Evolutionary conservation across 2,888 invertebrate genomes (phyloP), one percentile per base, ranked within the genome.

Genomic region (Teleogryllus oceanicus): DNA sequence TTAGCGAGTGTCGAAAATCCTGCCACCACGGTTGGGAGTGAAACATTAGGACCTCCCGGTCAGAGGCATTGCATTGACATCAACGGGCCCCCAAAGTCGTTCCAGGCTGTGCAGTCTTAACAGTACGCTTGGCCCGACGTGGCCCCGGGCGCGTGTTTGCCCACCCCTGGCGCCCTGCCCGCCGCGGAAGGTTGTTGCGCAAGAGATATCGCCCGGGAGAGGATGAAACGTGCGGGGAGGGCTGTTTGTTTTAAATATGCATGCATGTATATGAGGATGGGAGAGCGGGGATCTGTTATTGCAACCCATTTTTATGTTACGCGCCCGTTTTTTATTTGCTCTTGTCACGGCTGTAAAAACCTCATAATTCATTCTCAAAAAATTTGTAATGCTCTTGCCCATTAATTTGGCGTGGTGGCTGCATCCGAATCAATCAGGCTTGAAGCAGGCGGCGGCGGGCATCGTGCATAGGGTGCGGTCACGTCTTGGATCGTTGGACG

Each of bases 221-320:
- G 62, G 62, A 62, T 62, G 62, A 62, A 62, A 12, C 62, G 62
- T 62, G 62, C 62, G 62, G 62, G 62, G 62, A 10, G 62, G n/a
- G n/a, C 62, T 62, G 62, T 62, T 62, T 62, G 62, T 62, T 62
- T 62, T 62, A 62, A 62, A 62, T 62, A 62, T 62, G 62, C 62
- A 62, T 62, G 13, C 62, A 62, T 62, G 62, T 62, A 62, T 62
- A 62, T 62, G 62, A 62, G 62, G 62, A 62, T 5, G 62, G 62
- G 62, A 62, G 62, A 62, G 13, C 62, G 16, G 62, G 62, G 62
- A 62, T 62, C 62, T 62, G 62, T 62, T 62, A 62, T 62, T 62
- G 62, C 62, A 13, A 62, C 62, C 62, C 62, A 62, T 62, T 62
- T 62, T 62, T 62, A 62, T 62, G 62, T 62, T 62, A 62, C n/a